These are phyloP conservation scores for Poeciliopsis turneri DNA, from an alignment of 2,797 vertebrate species.

Conservation along the genomic window DNA sequence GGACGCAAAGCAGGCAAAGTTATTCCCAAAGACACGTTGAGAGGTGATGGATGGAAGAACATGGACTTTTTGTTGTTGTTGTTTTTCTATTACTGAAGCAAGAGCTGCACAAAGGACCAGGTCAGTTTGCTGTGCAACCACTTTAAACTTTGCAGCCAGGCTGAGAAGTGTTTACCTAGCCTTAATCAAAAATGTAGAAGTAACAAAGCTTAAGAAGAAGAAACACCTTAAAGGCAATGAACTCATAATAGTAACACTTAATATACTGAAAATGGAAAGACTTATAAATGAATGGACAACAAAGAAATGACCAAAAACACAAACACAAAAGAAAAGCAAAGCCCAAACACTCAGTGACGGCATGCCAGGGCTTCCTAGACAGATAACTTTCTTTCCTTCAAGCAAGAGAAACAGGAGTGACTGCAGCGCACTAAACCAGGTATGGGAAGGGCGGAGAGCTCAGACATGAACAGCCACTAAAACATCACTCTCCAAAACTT, in stretches of 20 bases:
- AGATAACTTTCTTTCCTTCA: not conserved
- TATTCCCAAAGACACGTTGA: constrained; percentile 35
- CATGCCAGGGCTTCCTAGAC: not conserved
- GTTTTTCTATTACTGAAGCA: not conserved
- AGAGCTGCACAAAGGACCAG: constrained; percentile 9
- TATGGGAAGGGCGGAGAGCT: not conserved
- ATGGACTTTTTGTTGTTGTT: not conserved
- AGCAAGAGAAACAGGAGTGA: not conserved
- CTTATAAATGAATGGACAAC: not conserved
- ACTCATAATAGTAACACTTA: not conserved
- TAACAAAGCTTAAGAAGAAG: not conserved
- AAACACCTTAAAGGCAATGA: not conserved
- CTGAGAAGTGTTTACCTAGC: not conserved
- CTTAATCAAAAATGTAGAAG: not conserved
- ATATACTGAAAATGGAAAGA: not conserved
- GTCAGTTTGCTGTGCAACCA: constrained; percentile 12
- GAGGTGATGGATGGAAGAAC: not conserved
- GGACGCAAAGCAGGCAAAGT: constrained; percentile 23
- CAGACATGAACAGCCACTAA: not conserved
- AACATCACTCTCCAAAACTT: not conserved
- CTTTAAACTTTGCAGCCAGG: not conserved
- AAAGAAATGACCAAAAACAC: not conserved
- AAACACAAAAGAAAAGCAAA: not conserved
- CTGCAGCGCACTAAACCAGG: not conserved
- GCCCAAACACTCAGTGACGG: not conserved